A percentile compares a stretch with the other conserved stretches of the same genome.
Evolutionary conservation across 2,888 invertebrate species (phyloP).

Genomic region (Leptothorax acervorum): DNA sequence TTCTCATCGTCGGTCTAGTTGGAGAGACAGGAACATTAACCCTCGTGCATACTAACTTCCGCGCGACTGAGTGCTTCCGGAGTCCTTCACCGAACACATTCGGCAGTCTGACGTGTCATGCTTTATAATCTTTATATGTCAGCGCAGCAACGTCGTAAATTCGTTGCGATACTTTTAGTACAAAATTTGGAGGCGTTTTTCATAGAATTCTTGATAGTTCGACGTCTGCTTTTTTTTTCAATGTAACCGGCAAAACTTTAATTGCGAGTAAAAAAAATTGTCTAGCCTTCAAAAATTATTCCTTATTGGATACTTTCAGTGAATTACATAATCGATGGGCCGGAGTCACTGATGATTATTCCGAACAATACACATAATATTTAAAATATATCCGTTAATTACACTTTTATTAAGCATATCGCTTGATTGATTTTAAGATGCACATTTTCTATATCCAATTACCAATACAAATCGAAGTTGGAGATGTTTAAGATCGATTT

Average conservation of each 20-base stretch:
- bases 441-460: background rate
- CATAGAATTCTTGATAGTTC: background rate
- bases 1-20: conserved; percentile 9
- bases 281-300: background rate
- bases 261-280: background rate
- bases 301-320: background rate
- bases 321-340: conserved; percentile 1
- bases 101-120: conserved; percentile 4
- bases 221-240: background rate
- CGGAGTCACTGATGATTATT: background rate
- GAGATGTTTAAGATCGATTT: conserved; percentile 43
- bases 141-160: background rate
- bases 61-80: background rate
- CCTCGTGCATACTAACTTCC: conserved; percentile 34
- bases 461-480: background rate
- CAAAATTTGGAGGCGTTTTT: background rate
- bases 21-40: conserved; percentile 40
- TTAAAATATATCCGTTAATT: background rate
- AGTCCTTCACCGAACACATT: conserved; percentile 26
- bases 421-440: background rate
- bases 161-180: background rate
- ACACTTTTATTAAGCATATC: background rate
- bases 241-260: background rate
- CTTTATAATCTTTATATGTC: background rate
- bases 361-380: background rate